Base-by-base conservation (phyloP, 2,113 vertebrate species). In the Rostratula benghalensis region DNA sequence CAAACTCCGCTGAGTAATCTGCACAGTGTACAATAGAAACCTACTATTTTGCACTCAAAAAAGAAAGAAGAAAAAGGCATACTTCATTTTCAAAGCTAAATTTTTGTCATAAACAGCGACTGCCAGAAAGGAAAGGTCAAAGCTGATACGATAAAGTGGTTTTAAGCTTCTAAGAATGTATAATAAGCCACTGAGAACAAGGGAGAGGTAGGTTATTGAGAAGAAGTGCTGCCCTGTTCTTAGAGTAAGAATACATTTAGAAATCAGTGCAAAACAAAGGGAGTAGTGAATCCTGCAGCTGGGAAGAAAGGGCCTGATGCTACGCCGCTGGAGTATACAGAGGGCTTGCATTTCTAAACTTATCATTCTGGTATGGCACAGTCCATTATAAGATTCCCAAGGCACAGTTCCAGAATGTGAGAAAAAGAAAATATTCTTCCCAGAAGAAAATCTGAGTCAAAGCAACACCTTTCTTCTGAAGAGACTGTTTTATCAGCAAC, bases 391-490 rank as follows among this genome's bases (percentile, higher is more conserved):
- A 79, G 16, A 79, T 43, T 68, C 6, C 31, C 59, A 59, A 35
- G 45, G 30, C 21, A 71, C 22, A 21, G 18, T 28, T 33, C 1
- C 1, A 78, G 51, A 53, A 19, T 0, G 0, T 11, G 14, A 83
- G 37, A 76, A 59, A 63, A 75, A 33, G 37, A 63, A 65, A 91
- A 74, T 19, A 68, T 1, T 6, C 25, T 54, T 59, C 45, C 59
- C 20, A 77, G 33, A 35, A 19, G 20, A 71, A 80, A 81, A 46
- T 28, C 21, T 48, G 17, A 46, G 35, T 45, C 33, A 27, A 71
- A 83, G 51, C 16, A 60, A 13, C 33, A 48, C 12, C 45, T 46
- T 19, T 67, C 37, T 60, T 65, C 37, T 45, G 43, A 57, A 70
- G 35, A 39, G 20, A n/a, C 25, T 63, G 16, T 31, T 80, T 69